Evolutionary conservation across 1,140 invertebrate genomes (phyloP), one percentile per base, ranked within the genome.

Genomic region (Capitella teleta): DNA sequence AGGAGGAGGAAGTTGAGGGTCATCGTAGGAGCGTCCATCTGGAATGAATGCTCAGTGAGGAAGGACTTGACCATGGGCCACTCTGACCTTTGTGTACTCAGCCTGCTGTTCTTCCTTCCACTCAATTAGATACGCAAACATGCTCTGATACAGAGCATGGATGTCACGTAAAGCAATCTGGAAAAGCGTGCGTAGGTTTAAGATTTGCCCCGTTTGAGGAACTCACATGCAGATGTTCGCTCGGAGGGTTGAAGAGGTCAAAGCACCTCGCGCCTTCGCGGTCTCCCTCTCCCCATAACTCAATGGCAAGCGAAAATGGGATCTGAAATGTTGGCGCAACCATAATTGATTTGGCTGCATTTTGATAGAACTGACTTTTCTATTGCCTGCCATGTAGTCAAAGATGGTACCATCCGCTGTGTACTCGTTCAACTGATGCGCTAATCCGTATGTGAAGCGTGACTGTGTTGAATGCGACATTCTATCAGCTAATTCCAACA

Each of bases 381-480:
- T 57, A 14, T 57, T 51, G 19, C 66, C 66, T 19, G 64, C 63
- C 64, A 68, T 68, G 47, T 61, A 68, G 41, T 68, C 66, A 58
- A 67, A 66, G 38, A 65, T 53, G 19, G 64, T 66, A 1, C 66
- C 66, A 59, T 68, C 66, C 30, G 66, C 66, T 14, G 64, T 60
- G 42, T 68, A 68, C 6, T 59, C 52, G 48, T 55, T 67, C 3
- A 68, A 51, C 2, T 59, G 49, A 37, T 57, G 56, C 1, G 58
- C 54, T 5, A 57, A 40, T 8, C 66, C 66, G 55, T 58, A 68
- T 12, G 50, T 44, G 36, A 59, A 67, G 18, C 37, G 52, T 38
- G 56, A 52, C 23, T 42, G 47, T n/a, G 63, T 64, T 3, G 57
- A 43, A 30, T 23, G 44, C 1, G 66, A 56, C 43, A 68, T 36